Base-by-base conservation (phyloP, 2,888 invertebrate genomes). In the Steinernema scapterisci region DNA sequence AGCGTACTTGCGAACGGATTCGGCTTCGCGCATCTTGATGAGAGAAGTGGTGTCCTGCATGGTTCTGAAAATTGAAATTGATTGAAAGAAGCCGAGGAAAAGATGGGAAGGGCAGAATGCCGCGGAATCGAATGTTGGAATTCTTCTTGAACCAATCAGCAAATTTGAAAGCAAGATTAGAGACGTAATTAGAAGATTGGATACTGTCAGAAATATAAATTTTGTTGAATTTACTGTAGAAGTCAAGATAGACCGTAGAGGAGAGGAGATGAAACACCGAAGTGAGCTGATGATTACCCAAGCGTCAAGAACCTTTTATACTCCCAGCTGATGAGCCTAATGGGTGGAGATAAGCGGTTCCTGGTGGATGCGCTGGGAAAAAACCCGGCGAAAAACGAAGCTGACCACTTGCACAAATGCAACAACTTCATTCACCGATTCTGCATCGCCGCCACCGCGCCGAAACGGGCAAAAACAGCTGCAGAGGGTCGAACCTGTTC, bases 1-100 rank as follows among this genome's bases (percentile, higher is more conserved):
- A 5, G 63, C 63, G 63, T 63, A 63, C 19, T n/a, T 63, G 7
- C 63, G 63, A 3, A 63, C 63, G 38, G 63, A 63, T 63, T 63
- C 63, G 25, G 63, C 63, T n/a, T 63, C 63, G 63, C 63, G 63
- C 63, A 63, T 63, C 16, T 63, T 63, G 23, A 25, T n/a, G 16
- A 63, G 2, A 11, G 63, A n/a, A 63, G 63, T 27, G 63, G 31
- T 31, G 63, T 63, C 19, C 48, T n/a, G 31, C 63, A 63, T 63
- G 38, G 16, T 38, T n/a, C 63, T 63, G 31, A 63, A 63, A 63
- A 13, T 38, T 3, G 38, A 38, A 38, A 38, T 6, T 9, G 38
- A 9, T 3, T 38, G 38, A 38, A 38, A 6, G n/a, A n/a, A n/a
- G n/a, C n/a, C n/a, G n/a, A 6, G 38, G 38, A 38, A 9, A 38